Conservation (phyloP, 2,888 invertebrate genomes). For the Drosophila robusta region DNA sequence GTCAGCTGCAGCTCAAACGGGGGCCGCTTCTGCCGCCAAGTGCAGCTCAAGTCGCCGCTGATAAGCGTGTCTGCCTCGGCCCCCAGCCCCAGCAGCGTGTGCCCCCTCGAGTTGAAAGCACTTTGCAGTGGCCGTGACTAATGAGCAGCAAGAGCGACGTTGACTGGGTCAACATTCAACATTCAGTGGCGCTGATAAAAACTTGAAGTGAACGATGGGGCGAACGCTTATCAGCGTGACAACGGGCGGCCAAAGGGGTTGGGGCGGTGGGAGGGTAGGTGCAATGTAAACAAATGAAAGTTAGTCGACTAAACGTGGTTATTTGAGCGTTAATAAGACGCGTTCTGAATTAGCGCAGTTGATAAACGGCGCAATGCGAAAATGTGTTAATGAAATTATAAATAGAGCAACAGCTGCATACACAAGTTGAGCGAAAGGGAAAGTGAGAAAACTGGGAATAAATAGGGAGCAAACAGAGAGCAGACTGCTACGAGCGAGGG, state of each 20-base stretch:
- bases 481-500: not conserved
- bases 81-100: too few species aligned
- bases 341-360: conserved; percentile 13
- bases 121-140: conserved; percentile 21
- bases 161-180: conserved; percentile 45
- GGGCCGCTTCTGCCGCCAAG: not conserved
- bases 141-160: not conserved
- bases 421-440: conserved; percentile 33
- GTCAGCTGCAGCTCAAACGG: conserved; percentile 17
- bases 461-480: not conserved
- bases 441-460: conserved; percentile 23
- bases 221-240: conserved; percentile 25
- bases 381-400: conserved; percentile 68
- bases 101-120: not conserved
- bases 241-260: not conserved
- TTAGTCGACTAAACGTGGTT: conserved; percentile 27
- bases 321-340: not conserved
- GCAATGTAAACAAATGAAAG: conserved; percentile 48
- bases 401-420: conserved; percentile 72
- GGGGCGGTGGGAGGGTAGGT: not conserved
- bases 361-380: conserved; percentile 8
- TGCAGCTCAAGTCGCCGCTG: conserved; percentile 24
- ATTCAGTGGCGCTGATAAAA: not conserved
- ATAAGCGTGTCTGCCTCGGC: conserved; percentile 16
- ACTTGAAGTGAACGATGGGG: conserved; percentile 5